Evolutionary conservation across 92 coral and sea anemone species (phyloP).

Genomic region (Blastomussa wellsi): DNA sequence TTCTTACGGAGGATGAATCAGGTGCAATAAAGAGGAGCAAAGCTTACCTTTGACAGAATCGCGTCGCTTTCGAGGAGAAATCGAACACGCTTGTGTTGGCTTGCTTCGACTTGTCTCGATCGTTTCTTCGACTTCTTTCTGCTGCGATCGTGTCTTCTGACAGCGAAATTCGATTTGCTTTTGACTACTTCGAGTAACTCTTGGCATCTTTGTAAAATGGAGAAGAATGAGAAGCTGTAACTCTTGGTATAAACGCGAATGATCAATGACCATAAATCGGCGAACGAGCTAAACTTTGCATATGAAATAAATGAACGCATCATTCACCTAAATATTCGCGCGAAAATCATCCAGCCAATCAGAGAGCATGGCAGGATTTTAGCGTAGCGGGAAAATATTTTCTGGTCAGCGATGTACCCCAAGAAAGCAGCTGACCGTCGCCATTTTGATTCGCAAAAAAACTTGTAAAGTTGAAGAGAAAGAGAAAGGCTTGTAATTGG

Average conservation of each 20-base stretch:
- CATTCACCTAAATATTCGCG: slow-evolving; percentile 62
- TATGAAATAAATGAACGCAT: slow-evolving; percentile 16
- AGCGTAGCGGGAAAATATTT: slow-evolving; percentile 7
- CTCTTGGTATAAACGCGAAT: not conserved
- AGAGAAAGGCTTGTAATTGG: slow-evolving; percentile 9
- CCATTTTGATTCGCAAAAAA: slow-evolving; percentile 38
- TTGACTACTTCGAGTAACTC: slow-evolving; percentile 73
- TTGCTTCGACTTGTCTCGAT: slow-evolving; percentile 4
- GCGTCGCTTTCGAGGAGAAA: slow-evolving; percentile 79
- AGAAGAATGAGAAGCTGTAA: not conserved
- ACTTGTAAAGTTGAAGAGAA: not conserved
- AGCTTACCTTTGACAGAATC: slow-evolving; percentile 62
- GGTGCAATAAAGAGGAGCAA: not conserved
- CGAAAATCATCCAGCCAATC: slow-evolving; percentile 66
- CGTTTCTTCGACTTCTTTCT: slow-evolving; percentile 26
- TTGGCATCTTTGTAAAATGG: slow-evolving; percentile 61
- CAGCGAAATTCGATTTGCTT: slow-evolving; percentile 76
- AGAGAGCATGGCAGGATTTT: not conserved
- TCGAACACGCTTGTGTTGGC: slow-evolving; percentile 17
- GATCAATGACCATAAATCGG: not conserved
- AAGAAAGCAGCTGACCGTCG: slow-evolving; percentile 44
- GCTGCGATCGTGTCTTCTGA: slow-evolving; percentile 78
- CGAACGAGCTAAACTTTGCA: not conserved
- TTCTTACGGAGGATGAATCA: not conserved
- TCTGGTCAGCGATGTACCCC: slow-evolving; percentile 24